Base-by-base conservation (phyloP, 1,140 invertebrate genomes). In the Drosophila pachea region DNA sequence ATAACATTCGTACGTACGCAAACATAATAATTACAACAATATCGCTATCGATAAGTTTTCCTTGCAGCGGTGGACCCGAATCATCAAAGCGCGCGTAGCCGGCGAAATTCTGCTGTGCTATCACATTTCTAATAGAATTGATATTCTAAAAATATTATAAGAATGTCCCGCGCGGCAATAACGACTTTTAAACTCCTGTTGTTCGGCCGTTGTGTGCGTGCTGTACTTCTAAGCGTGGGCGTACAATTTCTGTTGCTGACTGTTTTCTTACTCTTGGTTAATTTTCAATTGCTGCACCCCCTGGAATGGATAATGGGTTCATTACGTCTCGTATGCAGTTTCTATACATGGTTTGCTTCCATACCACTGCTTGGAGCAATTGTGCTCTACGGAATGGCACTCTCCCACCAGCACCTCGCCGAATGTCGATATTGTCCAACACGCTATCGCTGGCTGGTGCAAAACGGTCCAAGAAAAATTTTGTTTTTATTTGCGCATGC, bases 401-500 rank as follows among this genome's bases (percentile, higher is more conserved):
- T 91, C 60, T 91, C 91, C n/a, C 93, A 92, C 78, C 91, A 91
- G 62, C 92, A 92, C 64, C 76, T 93, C 0, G 89, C 89, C 9
- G 87, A 89, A 35, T 84, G 90, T 9, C 68, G 76, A 0, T 92
- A 92, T 52, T 87, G 89, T 33, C 86, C 89, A 43, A 93, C 90
- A 14, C 90, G 92, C 68, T 93, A 93, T 59, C 71, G 86, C 4
- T 91, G 91, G 76, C 53, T 89, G 4, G 14, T 83, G n/a, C 63
- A 71, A 7, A 74, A 78, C 22, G 74, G 68, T 4, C 62, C 75
- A 0, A 69, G 72, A 3, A 89, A 89, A 49, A n/a, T 74, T 4
- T 4, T 81, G 0, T 87, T 88, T 8, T 86, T 93, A 6, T 82
- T 89, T n/a, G 73, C 93, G 0, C 90, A 93, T 67, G 65, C 91